Conservation (phyloP, 2,888 invertebrate species). For the Pilophorus perplexus region DNA sequence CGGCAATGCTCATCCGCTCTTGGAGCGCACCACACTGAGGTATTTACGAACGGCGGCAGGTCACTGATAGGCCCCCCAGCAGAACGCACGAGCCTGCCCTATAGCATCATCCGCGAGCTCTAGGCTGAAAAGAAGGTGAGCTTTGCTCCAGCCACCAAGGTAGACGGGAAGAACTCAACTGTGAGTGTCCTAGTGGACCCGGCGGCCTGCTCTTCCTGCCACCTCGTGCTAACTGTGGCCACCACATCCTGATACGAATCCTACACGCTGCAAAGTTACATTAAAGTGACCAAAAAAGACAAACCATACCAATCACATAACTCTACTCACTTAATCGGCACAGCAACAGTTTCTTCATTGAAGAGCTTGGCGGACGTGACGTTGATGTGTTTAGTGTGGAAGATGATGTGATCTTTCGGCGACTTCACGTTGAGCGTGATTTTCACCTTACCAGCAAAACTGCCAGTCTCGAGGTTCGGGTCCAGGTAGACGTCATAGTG, state of each 20-base stretch:
- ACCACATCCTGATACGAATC: not conserved
- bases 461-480: conserved; percentile 62
- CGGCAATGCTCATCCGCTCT: too few species aligned
- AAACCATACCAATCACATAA: not conserved
- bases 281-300: not conserved
- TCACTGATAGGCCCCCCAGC: too few species aligned
- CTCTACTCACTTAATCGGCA: conserved; percentile 16
- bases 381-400: conserved; percentile 63
- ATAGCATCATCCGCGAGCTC: too few species aligned
- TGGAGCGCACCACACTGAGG: too few species aligned
- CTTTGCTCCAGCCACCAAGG: too few species aligned
- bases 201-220: too few species aligned
- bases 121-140: too few species aligned
- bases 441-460: conserved; percentile 59
- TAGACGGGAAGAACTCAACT: too few species aligned
- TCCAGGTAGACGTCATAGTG: conserved; percentile 67
- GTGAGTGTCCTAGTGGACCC: too few species aligned
- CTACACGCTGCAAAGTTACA: not conserved
- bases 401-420: conserved; percentile 55
- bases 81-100: too few species aligned
- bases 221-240: too few species aligned
- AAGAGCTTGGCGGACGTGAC: conserved; percentile 54
- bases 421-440: conserved; percentile 55
- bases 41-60: too few species aligned
- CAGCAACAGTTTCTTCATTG: conserved; percentile 45